Evolutionary conservation across 1,140 invertebrate species (phyloP), one percentile per base, ranked within the genome.

Genomic region (Philaenus spumarius): DNA sequence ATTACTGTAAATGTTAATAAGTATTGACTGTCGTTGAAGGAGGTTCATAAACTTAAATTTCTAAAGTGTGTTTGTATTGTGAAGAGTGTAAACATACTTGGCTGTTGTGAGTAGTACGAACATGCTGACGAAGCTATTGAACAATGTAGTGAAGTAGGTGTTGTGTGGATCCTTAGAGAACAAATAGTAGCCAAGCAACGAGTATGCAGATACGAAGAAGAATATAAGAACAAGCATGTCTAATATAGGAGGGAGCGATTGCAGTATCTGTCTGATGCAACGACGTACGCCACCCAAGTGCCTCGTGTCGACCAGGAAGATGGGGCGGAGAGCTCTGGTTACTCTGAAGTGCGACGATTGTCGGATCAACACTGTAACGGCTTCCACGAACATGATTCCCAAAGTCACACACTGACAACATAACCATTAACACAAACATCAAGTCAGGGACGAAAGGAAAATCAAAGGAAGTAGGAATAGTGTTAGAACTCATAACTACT

Each of bases 91-190:
- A 53, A 81, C 84, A 82, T 78, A 94, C 90, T 95, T 95, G 57
- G 92, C 90, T 17, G 92, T 94, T 0, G 93, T 95, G 0, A 95
- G 76, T 17, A 95, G 77, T 40, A 95, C 88, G 73, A 94, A 95
- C 68, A 95, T 82, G 68, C 85, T 93, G 60, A 95, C 85, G 73
- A 94, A 94, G 61, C 88, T 91, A 68, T 89, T 83, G 64, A 83
- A 81, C 30, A 94, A 76, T 1, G 87, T 87, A 45, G 73, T 73
- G 69, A 93, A 94, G 73, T 92, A 87, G 62, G 82, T 78, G 72
- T 92, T 88, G 62, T 82, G 80, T 30, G 82, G 76, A 66, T 86
- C 80, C 60, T 75, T 77, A 50, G 80, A 82, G 71, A 94, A 94
- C 59, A 95, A 72, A 71, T 89, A 94, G 70, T 87, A 93, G 2